Percentiles rank a stretch among this genome's conserved stretches.
Evolutionary conservation across 2,797 vertebrate species (phyloP).

Genomic region (Pseudotriccus pelzelni): DNA sequence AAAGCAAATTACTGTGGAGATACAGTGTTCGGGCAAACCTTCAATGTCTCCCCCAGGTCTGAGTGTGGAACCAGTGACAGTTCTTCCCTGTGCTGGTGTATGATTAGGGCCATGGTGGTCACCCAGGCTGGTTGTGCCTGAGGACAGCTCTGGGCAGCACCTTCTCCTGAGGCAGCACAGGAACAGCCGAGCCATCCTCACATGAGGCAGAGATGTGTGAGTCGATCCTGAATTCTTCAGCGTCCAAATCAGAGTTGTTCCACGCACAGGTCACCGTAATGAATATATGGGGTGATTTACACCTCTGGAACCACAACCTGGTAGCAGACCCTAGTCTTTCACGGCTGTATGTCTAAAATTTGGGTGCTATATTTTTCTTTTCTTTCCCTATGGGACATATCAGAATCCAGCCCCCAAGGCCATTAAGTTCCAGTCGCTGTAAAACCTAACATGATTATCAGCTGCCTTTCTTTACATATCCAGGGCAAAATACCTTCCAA

Average conservation of each 20-base stretch:
- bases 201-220: neutral
- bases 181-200: neutral
- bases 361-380: neutral
- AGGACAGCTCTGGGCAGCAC: slow-evolving; percentile 33
- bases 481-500: slow-evolving; percentile 1
- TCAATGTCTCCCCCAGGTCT: neutral
- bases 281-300: neutral
- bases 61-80: neutral
- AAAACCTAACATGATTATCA: neutral
- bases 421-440: neutral
- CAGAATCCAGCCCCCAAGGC: neutral
- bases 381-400: neutral
- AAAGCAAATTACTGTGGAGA: neutral
- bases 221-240: neutral
- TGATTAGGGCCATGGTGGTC: neutral
- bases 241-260: neutral
- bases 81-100: neutral
- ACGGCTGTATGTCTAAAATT: neutral
- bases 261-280: neutral
- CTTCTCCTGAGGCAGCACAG: neutral
- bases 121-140: neutral
- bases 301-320: neutral
- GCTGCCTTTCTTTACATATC: neutral
- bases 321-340: neutral
- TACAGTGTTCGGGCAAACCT: neutral